phyloP scores from a whole-genome alignment of 2,797 vertebrate genomes.

The Crax fasciolata region DNA sequence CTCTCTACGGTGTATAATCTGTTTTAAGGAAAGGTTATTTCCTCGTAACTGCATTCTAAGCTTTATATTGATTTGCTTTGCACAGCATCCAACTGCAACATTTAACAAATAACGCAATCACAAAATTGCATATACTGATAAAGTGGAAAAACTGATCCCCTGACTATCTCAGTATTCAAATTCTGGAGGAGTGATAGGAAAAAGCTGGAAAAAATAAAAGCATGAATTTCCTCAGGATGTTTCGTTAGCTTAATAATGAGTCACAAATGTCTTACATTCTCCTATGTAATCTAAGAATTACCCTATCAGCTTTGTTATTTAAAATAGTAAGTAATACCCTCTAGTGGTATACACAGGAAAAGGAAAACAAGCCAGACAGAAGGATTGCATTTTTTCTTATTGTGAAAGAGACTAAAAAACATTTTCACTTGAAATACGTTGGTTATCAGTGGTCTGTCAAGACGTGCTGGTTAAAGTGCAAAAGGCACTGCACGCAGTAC shows the following conservation, averaged over 20 bases:
- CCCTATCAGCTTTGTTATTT: background rate
- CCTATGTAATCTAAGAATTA: background rate
- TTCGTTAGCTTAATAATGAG: constrained; percentile 7
- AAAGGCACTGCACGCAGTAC: background rate
- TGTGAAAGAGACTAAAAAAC: background rate
- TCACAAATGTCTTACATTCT: background rate
- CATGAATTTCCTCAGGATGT: background rate
- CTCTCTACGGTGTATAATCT: background rate
- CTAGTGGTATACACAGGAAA: constrained; percentile 37
- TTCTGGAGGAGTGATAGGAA: background rate
- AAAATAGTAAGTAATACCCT: constrained; percentile 46
- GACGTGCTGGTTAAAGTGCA: background rate
- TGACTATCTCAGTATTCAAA: background rate
- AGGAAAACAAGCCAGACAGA: background rate
- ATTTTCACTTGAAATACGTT: background rate
- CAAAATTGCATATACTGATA: background rate
- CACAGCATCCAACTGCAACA: background rate
- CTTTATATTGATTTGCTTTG: background rate
- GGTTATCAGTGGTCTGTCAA: background rate
- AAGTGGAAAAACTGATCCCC: background rate
- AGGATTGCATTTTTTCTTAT: background rate
- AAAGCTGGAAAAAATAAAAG: background rate
- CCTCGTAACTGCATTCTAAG: background rate
- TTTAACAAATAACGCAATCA: background rate
- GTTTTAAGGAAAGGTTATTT: background rate